Conservation (phyloP, 2,797 vertebrate genomes). For the Bufotes viridis region DNA sequence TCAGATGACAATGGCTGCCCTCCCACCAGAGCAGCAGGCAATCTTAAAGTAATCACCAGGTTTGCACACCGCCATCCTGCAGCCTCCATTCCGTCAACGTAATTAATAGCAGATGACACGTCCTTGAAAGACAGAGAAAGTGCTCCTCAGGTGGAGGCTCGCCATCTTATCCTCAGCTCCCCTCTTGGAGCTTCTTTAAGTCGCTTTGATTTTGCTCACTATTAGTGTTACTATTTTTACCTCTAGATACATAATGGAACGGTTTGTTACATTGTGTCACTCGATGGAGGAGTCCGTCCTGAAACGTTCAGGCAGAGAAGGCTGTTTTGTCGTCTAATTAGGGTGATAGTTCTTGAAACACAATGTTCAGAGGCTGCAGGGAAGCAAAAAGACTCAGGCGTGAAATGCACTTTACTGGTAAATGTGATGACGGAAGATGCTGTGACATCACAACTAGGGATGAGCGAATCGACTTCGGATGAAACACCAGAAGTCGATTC, state of each 20-base stretch:
- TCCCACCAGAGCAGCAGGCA: slow-evolving; percentile 29
- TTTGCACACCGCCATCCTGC: not conserved
- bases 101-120: slow-evolving; percentile 40
- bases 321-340: not conserved
- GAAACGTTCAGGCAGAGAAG: not conserved
- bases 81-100: not conserved
- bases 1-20: slow-evolving; percentile 40
- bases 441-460: no score
- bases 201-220: not conserved
- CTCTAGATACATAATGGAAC: not conserved
- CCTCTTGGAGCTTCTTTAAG: not conserved
- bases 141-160: not conserved
- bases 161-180: not conserved
- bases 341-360: not conserved
- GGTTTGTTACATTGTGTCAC: not conserved
- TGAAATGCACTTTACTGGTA: not conserved
- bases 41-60: slow-evolving; percentile 37
- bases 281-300: not conserved
- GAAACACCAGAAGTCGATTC: no score
- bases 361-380: not conserved
- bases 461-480: no score
- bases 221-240: slow-evolving; percentile 17
- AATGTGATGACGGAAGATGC: not conserved
- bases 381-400: not conserved
- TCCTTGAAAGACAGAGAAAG: slow-evolving; percentile 8